A percentile compares a stretch with the other conserved stretches of the same genome.
phyloP scores from a whole-genome alignment of 1,140 invertebrate genomes.

The Drosophila ananassae region DNA sequence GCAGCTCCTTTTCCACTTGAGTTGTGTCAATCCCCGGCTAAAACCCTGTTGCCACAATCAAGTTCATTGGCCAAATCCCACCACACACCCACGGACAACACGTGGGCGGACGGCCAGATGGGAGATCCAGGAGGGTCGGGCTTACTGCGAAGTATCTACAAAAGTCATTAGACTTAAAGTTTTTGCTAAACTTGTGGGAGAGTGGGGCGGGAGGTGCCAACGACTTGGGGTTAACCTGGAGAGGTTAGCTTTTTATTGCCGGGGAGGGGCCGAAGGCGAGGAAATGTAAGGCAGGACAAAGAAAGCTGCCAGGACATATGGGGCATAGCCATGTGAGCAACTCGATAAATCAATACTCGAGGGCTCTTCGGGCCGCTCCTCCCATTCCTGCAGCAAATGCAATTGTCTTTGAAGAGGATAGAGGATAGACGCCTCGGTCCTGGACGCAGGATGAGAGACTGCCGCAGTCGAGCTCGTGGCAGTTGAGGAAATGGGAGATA shows the following conservation, averaged over 20 bases:
- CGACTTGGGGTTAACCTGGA: constrained; percentile 64
- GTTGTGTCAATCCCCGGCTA: constrained; percentile 52
- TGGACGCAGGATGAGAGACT: constrained; percentile 18
- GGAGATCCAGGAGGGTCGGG: neutral
- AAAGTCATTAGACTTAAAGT: constrained; percentile 75
- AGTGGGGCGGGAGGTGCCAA: constrained; percentile 25
- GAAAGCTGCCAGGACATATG: constrained; percentile 28
- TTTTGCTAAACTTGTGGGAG: constrained; percentile 21
- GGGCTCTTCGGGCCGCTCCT: constrained; percentile 16
- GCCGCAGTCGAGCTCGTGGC: constrained; percentile 26
- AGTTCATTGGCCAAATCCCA: constrained; percentile 60
- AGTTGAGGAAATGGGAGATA: constrained; percentile 72
- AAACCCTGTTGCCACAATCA: constrained; percentile 56
- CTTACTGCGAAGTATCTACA: constrained; percentile 57
- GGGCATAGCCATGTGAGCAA: constrained; percentile 55
- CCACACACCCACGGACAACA: constrained; percentile 16
- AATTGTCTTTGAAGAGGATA: constrained; percentile 54
- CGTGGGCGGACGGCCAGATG: neutral
- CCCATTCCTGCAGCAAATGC: constrained; percentile 42
- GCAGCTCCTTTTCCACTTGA: constrained; percentile 49
- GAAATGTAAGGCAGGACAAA: constrained; percentile 3
- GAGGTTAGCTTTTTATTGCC: constrained; percentile 45
- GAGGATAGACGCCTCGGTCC: constrained; percentile 9
- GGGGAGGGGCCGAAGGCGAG: neutral
- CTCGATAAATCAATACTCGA: constrained; percentile 79